phyloP scores from a whole-genome alignment of 92 coral and sea anemone genomes.

The Epizoanthus scotinus region DNA sequence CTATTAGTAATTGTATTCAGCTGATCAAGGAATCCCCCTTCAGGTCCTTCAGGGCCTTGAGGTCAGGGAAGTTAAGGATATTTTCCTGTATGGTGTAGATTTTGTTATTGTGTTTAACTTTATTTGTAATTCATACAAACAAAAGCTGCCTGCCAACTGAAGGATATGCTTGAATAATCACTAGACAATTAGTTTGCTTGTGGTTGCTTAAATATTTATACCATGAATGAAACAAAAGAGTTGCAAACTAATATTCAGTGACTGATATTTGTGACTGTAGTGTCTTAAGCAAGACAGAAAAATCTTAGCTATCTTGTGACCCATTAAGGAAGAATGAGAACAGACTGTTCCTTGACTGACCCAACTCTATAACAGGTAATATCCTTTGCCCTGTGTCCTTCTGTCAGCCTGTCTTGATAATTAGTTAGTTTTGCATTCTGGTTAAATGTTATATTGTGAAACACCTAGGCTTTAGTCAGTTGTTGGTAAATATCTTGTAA shows the following conservation, averaged over 20 bases:
- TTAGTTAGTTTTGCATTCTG: not conserved
- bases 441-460: not conserved
- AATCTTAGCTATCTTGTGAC: constrained; percentile 30
- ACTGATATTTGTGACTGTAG: constrained; percentile 1
- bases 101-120: not conserved
- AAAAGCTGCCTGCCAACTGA: not conserved
- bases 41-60: not conserved
- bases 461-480: no score
- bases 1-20: not conserved
- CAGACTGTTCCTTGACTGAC: not conserved
- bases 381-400: not conserved
- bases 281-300: constrained; percentile 17
- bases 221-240: constrained; percentile 40
- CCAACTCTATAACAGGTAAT: constrained; percentile 20
- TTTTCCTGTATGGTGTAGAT: not conserved
- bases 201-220: constrained; percentile 65
- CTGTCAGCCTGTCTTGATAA: not conserved
- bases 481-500: no score
- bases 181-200: constrained; percentile 63
- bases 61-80: not conserved
- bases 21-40: constrained; percentile 37
- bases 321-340: constrained; percentile 23
- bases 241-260: constrained; percentile 15
- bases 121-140: constrained; percentile 21
- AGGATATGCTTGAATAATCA: constrained; percentile 22